phyloP scores from a whole-genome alignment of 1,140 invertebrate genomes.

The Bathynomus jamesi region DNA sequence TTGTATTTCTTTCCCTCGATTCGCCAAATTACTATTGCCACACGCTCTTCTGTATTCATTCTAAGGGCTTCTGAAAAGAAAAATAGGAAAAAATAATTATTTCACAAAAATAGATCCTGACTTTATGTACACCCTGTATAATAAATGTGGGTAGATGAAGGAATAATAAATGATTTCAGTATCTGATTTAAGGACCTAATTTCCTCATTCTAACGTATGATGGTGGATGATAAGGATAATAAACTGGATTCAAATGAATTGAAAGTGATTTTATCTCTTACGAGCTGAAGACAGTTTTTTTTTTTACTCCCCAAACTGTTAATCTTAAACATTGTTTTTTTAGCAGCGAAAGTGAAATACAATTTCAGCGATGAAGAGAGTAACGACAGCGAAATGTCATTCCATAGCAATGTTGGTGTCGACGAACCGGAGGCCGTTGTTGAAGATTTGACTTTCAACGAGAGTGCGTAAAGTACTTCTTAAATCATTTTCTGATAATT shows the following conservation, averaged over 20 bases:
- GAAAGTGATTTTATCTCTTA: neutral
- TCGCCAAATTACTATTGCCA: no score
- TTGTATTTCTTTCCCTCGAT: no score
- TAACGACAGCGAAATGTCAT: neutral
- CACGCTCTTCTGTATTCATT: no score
- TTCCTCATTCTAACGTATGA: neutral
- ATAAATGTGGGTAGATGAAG: no score
- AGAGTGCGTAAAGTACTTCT: no score
- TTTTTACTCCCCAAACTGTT: neutral
- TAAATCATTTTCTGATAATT: no score
- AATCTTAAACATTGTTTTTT: no score
- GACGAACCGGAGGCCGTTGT: conserved; percentile 20
- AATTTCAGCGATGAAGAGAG: conserved; percentile 20
- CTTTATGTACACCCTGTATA: no score
- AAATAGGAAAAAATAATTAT: no score
- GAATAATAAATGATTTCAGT: conserved; percentile 9
- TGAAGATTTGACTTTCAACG: conserved; percentile 21
- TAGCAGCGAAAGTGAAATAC: conserved; percentile 26
- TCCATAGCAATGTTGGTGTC: conserved; percentile 25
- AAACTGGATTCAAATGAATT: neutral
- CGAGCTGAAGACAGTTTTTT: neutral
- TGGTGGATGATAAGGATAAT: no score
- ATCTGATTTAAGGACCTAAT: neutral
- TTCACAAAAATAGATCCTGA: no score
- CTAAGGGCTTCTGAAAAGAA: no score